These are phyloP conservation scores for Synergus gifuensis DNA, from an alignment of 2,888 invertebrate genomes.

Conservation along the genomic window DNA sequence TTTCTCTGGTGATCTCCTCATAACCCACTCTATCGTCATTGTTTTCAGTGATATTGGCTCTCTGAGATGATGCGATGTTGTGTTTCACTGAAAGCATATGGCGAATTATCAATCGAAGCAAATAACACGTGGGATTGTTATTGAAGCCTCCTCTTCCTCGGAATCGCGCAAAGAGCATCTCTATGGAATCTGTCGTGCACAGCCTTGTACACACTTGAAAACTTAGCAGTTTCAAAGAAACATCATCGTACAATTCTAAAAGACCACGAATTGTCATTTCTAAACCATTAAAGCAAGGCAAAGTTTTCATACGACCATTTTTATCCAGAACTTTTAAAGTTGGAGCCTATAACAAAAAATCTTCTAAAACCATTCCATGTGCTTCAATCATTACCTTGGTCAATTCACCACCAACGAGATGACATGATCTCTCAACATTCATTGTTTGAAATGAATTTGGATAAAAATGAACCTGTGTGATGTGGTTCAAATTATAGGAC, in stretches of 20 bases:
- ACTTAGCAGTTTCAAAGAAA: no score
- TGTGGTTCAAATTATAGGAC: conserved; percentile 9
- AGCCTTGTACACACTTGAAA: no score
- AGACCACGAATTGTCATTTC: no score
- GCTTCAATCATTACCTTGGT: conserved; percentile 29
- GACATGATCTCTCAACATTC: conserved; percentile 15
- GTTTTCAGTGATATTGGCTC: not conserved
- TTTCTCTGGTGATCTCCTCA: not conserved
- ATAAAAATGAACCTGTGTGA: conserved; percentile 18
- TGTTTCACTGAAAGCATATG: conserved; percentile 20
- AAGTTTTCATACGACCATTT: no score
- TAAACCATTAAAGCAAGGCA: no score
- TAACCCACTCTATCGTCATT: not conserved
- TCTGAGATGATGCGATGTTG: not conserved
- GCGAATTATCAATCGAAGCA: not conserved
- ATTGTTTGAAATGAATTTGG: not conserved
- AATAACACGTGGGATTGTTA: not conserved
- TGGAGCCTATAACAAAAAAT: not conserved
- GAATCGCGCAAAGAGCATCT: not conserved
- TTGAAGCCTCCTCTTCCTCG: conserved; percentile 17
- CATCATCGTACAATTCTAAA: no score
- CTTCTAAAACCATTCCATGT: not conserved
- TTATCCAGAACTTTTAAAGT: not conserved
- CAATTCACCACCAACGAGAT: conserved; percentile 29
- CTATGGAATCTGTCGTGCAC: no score